phyloP scores from a whole-genome alignment of 2,888 invertebrate species.

The Luperina nickerlii region DNA sequence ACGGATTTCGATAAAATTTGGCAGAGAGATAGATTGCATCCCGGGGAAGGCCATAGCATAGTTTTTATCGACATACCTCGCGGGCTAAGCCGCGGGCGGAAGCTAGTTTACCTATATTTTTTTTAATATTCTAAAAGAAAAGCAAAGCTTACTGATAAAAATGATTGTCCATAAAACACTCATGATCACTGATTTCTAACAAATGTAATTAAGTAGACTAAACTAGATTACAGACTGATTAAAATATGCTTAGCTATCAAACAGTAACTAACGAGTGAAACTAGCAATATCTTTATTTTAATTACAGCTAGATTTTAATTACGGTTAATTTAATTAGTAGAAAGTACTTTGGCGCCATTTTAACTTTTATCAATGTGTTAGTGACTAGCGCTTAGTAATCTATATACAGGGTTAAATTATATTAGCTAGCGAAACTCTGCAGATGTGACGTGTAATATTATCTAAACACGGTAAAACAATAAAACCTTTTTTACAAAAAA shows the following conservation, averaged over 20 bases:
- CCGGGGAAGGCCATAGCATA: too few species aligned
- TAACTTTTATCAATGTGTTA: neutral
- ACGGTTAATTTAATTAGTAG: constrained; percentile 49
- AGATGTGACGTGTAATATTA: too few species aligned
- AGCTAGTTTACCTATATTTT: too few species aligned
- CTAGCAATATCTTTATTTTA: constrained; percentile 32
- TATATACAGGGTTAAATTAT: too few species aligned
- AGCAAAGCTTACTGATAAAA: neutral
- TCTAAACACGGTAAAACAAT: too few species aligned
- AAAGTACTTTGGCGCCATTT: constrained; percentile 28
- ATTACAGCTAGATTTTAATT: constrained; percentile 40
- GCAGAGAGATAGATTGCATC: too few species aligned
- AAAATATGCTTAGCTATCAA: constrained; percentile 2
- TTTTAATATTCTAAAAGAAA: neutral
- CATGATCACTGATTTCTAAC: neutral
- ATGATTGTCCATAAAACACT: neutral
- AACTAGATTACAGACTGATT: neutral
- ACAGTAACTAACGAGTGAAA: constrained; percentile 13
- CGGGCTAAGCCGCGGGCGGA: too few species aligned
- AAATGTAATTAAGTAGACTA: neutral
- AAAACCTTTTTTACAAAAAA: too few species aligned
- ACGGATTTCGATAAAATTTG: too few species aligned
- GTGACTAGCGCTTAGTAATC: neutral
- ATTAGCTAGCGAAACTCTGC: too few species aligned
- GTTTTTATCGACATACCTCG: too few species aligned